Base-by-base conservation (phyloP, 2,797 vertebrate species). In the Pangasius macronema region DNA sequence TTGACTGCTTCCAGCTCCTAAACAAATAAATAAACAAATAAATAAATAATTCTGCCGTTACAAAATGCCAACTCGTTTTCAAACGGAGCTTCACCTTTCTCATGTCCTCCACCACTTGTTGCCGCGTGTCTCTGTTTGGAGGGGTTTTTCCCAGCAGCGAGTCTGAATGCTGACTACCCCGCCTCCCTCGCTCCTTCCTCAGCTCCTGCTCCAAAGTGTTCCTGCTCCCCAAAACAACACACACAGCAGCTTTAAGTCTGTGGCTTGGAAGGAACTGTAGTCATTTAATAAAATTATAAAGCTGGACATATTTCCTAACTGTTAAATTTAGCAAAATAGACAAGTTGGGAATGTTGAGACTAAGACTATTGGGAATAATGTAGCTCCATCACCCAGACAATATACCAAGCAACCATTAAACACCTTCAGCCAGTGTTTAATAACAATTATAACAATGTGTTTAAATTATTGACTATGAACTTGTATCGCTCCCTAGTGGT, bases 161-260 rank as follows among this genome's bases (percentile, higher is more conserved):
- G 55, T 70, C 83, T 0, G 87, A 85, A 7, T 91, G 93, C 59
- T 81, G 92, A 49, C 91, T 93, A 6, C 82, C 70, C 68, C 87
- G 92, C 61, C 88, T 90, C 76, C 96, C 96, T 88, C 94, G 93
- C 86, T 97, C 96, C 89, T 93, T 96, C 89, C 93, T 97, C 89
- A 98, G 90, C 92, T 98, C 97, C 27, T 92, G 91, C 88, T 99
- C 97, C 89, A 97, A 94, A 67, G 94, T 88, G 85, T 88, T 95
- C 92, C 98, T 98, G 89, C 61, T 30, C 72, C 85, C 53, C 49
- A 18, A 61, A 81, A 36, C 49, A 30, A 70, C 36, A 83, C 10
- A 72, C 36, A 70, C 16, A 76, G n/a, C 16, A 76, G n/a, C 8
- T 24, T 80, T 80, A 59, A 3, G 53, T 49, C 9, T 20, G 5